Percentiles rank a stretch among this genome's conserved stretches.
Conservation (phyloP, 2,113 vertebrate genomes). For the Osmerus eperlanus region DNA sequence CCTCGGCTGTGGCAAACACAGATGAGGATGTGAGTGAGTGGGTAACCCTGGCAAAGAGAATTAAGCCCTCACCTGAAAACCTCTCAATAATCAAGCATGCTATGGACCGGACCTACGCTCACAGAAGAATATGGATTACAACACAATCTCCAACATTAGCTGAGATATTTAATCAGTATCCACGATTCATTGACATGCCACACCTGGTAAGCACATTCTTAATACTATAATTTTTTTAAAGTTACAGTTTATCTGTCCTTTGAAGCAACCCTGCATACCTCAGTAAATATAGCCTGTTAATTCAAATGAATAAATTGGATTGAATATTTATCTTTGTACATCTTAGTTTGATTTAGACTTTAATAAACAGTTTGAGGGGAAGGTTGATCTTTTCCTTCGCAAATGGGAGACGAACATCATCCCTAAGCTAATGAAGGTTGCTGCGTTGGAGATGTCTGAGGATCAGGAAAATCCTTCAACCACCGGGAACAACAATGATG, state of each 20-base stretch:
- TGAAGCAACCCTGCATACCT: background rate
- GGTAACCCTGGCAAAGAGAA: slow-evolving; percentile 8
- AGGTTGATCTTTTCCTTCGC: slow-evolving; percentile 6
- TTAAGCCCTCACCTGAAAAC: slow-evolving; percentile 12
- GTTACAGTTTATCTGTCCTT: background rate
- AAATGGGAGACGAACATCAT: slow-evolving; percentile 12
- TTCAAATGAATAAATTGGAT: too few species aligned
- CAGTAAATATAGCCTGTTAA: too few species aligned
- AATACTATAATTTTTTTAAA: background rate
- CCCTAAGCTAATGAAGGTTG: background rate
- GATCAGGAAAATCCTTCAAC: too few species aligned
- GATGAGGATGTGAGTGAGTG: slow-evolving; percentile 3
- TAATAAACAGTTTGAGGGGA: slow-evolving; percentile 1
- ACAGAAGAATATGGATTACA: slow-evolving; percentile 16
- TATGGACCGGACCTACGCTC: slow-evolving; percentile 14
- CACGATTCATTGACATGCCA: slow-evolving; percentile 17
- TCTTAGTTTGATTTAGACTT: slow-evolving; percentile 19
- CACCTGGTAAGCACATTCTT: slow-evolving; percentile 3
- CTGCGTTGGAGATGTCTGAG: too few species aligned
- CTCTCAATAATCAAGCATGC: background rate
- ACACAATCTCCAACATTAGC: slow-evolving; percentile 5
- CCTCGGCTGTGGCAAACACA: too few species aligned
- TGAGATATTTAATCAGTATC: slow-evolving; percentile 11
- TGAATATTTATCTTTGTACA: background rate
- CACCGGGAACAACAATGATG: too few species aligned